Conservation (phyloP, 2,113 vertebrate genomes). For the Parus major region DNA sequence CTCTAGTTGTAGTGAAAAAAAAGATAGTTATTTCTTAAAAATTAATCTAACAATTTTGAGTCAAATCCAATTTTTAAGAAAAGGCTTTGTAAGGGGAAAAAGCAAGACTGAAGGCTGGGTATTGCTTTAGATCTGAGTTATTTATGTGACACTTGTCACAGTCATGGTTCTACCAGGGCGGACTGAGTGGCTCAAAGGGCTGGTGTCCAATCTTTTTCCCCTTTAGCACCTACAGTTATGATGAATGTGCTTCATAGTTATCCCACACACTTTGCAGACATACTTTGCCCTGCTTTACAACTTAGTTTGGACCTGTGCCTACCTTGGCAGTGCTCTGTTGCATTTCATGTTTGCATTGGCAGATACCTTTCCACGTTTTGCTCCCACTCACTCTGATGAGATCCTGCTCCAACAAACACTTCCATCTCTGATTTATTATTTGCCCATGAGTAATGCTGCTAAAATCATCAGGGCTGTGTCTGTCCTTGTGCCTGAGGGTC, state of each 20-base stretch:
- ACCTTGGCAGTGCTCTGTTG: constrained; percentile 16
- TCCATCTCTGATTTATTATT: constrained; percentile 49
- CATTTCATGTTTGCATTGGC: constrained; percentile 53
- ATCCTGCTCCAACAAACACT: not conserved
- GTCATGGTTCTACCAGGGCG: not conserved
- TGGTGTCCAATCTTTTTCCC: not conserved
- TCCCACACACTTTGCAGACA: not conserved
- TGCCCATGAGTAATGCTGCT: not conserved
- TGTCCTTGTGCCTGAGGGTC: not conserved
- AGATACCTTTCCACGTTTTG: not conserved
- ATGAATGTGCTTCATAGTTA: not conserved
- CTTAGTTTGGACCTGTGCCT: constrained; percentile 7
- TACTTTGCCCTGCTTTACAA: not conserved
- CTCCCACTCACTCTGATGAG: not conserved
- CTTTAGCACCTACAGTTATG: not conserved
- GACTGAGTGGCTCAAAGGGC: not conserved
- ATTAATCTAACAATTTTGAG: not conserved
- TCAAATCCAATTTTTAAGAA: not conserved
- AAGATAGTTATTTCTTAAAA: not conserved
- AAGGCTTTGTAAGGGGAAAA: not conserved
- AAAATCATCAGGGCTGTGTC: not conserved
- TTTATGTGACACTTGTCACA: not conserved
- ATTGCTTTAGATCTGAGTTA: not conserved
- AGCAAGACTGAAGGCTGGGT: not conserved
- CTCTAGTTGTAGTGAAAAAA: not conserved